These are phyloP conservation scores for Eupeodes corollae DNA, from an alignment of 1,140 invertebrate genomes.

Conservation along the genomic window DNA sequence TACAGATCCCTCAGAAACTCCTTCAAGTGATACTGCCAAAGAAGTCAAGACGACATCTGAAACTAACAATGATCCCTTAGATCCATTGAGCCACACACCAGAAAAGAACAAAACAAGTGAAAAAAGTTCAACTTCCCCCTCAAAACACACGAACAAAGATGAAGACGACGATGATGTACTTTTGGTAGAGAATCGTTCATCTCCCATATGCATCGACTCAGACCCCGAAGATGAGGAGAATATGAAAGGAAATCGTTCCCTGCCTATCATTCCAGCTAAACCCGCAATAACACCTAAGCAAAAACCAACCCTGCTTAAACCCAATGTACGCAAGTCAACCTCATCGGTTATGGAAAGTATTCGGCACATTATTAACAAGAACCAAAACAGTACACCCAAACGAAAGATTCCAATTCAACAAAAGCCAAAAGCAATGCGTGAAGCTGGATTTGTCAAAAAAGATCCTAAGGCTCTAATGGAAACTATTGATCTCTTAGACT, in stretches of 20 bases:
- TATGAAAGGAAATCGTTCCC: not conserved
- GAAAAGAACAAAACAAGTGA: too few species aligned
- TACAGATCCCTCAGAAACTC: too few species aligned
- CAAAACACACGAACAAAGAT: not conserved
- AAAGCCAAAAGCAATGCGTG: not conserved
- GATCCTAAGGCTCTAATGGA: too few species aligned
- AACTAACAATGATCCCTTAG: too few species aligned
- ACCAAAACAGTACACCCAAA: not conserved
- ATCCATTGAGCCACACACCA: too few species aligned
- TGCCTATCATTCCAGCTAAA: not conserved
- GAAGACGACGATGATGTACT: constrained; percentile 8
- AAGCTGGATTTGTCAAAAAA: too few species aligned
- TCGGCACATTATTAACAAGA: not conserved
- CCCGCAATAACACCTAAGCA: not conserved
- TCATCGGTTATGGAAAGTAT: too few species aligned
- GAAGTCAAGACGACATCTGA: too few species aligned
- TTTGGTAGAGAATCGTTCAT: constrained; percentile 6
- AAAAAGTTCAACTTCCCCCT: too few species aligned
- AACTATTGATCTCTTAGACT: too few species aligned
- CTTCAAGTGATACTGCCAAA: too few species aligned
- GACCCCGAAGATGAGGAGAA: constrained; percentile 3
- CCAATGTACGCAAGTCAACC: too few species aligned
- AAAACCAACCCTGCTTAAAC: not conserved
- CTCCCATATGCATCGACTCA: constrained; percentile 8
- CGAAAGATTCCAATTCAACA: constrained; percentile 2